phyloP scores from a whole-genome alignment of 1,140 invertebrate species.

The Orius insidiosus region DNA sequence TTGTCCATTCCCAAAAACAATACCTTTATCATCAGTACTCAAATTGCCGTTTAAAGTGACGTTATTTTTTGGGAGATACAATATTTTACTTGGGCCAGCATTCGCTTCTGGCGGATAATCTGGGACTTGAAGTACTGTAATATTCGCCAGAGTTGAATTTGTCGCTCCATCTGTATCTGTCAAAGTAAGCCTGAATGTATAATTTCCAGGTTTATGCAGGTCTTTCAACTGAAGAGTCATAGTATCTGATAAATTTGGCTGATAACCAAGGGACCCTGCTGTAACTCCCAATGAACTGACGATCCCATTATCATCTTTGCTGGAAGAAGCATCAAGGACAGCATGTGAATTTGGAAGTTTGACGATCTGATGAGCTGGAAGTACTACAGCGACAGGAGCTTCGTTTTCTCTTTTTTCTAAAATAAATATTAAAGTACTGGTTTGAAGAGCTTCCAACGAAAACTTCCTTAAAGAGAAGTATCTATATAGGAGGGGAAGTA shows the following conservation, averaged over 20 bases:
- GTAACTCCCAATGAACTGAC: slow-evolving; percentile 65
- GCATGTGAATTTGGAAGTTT: slow-evolving; percentile 77
- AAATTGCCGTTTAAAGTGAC: slow-evolving; percentile 76
- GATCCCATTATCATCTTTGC: slow-evolving; percentile 40
- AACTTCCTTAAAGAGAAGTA: too few relatives aligned
- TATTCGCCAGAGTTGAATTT: slow-evolving; percentile 73
- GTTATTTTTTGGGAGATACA: slow-evolving; percentile 78
- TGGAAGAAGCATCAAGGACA: slow-evolving; percentile 69
- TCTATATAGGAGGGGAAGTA: too few relatives aligned
- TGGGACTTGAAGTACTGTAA: slow-evolving; percentile 75
- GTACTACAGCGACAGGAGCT: slow-evolving; percentile 70
- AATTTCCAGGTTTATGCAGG: slow-evolving; percentile 69
- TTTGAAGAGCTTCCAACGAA: too few relatives aligned
- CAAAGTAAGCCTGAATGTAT: slow-evolving; percentile 78
- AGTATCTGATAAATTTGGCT: slow-evolving; percentile 54
- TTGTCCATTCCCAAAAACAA: slow-evolving; percentile 90
- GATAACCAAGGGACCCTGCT: slow-evolving; percentile 74
- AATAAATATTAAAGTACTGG: slow-evolving; percentile 20
- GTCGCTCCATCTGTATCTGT: slow-evolving; percentile 77
- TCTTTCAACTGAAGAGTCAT: slow-evolving; percentile 72
- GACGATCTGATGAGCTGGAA: slow-evolving; percentile 63
- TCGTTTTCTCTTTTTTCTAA: slow-evolving; percentile 67
- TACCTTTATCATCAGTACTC: slow-evolving; percentile 84
- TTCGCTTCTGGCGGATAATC: slow-evolving; percentile 91
- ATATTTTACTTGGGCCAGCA: slow-evolving; percentile 75